phyloP scores from a whole-genome alignment of 2,113 vertebrate species.

The Spermophilus dauricus region DNA sequence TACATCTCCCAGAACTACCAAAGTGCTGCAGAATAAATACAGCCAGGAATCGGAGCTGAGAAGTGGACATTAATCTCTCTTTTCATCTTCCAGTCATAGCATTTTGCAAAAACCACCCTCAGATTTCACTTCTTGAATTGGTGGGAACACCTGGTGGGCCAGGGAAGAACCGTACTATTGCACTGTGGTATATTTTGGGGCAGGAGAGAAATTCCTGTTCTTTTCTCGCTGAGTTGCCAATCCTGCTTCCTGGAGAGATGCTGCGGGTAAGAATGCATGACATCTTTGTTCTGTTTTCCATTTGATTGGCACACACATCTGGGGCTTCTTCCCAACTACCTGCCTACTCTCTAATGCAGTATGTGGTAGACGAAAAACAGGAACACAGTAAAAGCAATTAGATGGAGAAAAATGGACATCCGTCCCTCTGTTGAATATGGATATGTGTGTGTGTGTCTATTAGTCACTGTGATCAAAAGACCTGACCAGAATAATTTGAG shows the following conservation, averaged over 20 bases:
- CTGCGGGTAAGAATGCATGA: not conserved
- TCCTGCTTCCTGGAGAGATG: not conserved
- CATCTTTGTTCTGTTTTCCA: not conserved
- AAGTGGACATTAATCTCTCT: not conserved
- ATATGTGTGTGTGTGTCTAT: no score
- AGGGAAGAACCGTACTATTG: no score
- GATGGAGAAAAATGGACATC: not conserved
- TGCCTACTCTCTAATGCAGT: not conserved
- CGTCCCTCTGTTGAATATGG: not conserved
- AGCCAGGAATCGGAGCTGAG: not conserved
- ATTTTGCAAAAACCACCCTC: not conserved
- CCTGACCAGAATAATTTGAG: no score
- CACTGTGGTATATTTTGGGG: not conserved
- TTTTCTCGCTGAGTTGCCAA: not conserved
- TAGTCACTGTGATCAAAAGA: no score
- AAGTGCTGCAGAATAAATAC: not conserved
- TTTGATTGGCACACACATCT: no score
- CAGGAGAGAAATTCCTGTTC: not conserved
- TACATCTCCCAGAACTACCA: not conserved
- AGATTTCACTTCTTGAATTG: not conserved
- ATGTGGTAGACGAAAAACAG: not conserved
- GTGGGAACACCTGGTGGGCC: not conserved
- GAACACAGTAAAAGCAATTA: not conserved
- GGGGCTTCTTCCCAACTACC: not conserved
- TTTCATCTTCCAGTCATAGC: not conserved